A percentile compares a stretch with the other conserved stretches of the same genome.
These are phyloP conservation scores for Paralichthys olivaceus DNA, from an alignment of 2,113 vertebrate species.

Conservation along the genomic window DNA sequence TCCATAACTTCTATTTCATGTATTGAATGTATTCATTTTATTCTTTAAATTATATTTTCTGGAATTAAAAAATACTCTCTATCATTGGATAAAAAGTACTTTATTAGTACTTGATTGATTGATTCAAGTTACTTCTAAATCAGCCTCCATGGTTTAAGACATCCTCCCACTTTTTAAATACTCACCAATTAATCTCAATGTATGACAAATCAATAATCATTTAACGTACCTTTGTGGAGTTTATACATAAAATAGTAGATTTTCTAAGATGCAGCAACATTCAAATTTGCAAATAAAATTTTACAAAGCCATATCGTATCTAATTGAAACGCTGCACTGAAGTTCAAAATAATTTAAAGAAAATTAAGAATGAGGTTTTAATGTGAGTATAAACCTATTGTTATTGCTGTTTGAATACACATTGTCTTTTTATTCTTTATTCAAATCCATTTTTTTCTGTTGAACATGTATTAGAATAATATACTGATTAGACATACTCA, in stretches of 20 bases:
- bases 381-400: slow-evolving; percentile 9
- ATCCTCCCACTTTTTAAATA: slow-evolving; percentile 4
- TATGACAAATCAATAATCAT: slow-evolving; percentile 21
- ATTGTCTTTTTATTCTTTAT: background rate
- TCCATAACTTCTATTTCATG: slow-evolving; percentile 34
- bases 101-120: slow-evolving; percentile 21
- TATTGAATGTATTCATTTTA: slow-evolving; percentile 52
- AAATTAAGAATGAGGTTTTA: slow-evolving; percentile 12
- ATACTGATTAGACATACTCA: slow-evolving; percentile 17
- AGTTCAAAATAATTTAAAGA: slow-evolving; percentile 13
- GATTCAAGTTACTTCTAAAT: slow-evolving; percentile 29
- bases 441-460: slow-evolving; percentile 17
- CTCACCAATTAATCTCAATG: background rate
- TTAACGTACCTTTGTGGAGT: slow-evolving; percentile 19
- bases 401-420: background rate
- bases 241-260: slow-evolving; percentile 10
- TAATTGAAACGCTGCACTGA: slow-evolving; percentile 42
- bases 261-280: slow-evolving; percentile 2
- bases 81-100: slow-evolving; percentile 6
- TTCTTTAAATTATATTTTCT: slow-evolving; percentile 29
- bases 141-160: slow-evolving; percentile 22
- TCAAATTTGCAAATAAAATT: slow-evolving; percentile 19
- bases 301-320: slow-evolving; percentile 44
- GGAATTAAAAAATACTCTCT: slow-evolving; percentile 9
- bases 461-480: slow-evolving; percentile 44